Percentiles rank a stretch among this genome's conserved stretches.
These are phyloP conservation scores for Nemurella pictetii DNA, from an alignment of 2,888 invertebrate genomes.

Conservation along the genomic window DNA sequence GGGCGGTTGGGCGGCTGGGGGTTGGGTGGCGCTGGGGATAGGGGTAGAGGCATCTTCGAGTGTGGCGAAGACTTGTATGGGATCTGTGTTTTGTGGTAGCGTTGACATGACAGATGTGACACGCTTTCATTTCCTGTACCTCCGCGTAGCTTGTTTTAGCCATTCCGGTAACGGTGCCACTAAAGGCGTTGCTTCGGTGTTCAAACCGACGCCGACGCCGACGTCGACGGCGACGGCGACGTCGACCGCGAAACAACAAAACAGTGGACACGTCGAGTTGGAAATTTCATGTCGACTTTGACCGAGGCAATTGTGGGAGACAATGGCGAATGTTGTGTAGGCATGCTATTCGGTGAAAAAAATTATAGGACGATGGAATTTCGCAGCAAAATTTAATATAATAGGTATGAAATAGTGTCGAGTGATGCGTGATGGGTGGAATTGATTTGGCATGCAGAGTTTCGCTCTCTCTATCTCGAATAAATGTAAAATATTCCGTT, in stretches of 20 bases:
- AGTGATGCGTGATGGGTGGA: background rate
- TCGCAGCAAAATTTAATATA: background rate
- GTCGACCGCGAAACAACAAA: background rate
- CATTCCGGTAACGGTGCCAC: background rate
- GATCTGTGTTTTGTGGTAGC: background rate
- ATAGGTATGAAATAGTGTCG: background rate
- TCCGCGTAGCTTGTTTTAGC: background rate
- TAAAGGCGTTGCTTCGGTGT: background rate
- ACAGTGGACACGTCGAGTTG: background rate
- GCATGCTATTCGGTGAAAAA: background rate
- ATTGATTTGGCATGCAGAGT: background rate
- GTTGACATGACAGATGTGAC: background rate
- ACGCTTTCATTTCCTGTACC: background rate
- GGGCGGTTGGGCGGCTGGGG: background rate
- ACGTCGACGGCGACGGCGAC: background rate
- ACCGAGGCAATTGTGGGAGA: background rate
- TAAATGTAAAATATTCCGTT: background rate
- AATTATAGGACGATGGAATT: background rate
- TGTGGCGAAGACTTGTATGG: background rate
- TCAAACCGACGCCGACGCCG: background rate
- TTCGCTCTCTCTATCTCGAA: background rate
- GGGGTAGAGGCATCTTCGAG: background rate
- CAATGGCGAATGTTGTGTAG: background rate
- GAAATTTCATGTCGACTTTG: background rate
- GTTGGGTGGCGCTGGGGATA: background rate